Percentiles rank a stretch among this genome's conserved stretches.
Evolutionary conservation across 1,140 invertebrate species (phyloP).

Genomic region (Hycleus cichorii): DNA sequence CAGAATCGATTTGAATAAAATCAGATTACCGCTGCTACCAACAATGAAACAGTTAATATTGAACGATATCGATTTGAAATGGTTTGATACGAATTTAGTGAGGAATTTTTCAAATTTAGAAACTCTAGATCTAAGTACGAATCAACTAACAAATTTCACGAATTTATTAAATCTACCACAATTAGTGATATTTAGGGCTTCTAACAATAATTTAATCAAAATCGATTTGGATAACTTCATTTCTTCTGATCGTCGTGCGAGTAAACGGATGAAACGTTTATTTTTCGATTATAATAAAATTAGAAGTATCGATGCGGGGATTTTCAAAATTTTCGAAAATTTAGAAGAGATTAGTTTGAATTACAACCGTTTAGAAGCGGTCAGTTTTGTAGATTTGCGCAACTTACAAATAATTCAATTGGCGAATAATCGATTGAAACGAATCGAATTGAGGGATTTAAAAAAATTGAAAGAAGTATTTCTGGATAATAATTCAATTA

Average conservation of each 20-base stretch:
- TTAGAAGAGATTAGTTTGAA: not conserved
- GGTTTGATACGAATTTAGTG: too few species aligned
- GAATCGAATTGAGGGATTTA: constrained; percentile 18
- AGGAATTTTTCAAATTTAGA: too few species aligned
- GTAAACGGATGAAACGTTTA: too few species aligned
- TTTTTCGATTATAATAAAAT: not conserved
- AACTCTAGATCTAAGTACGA: too few species aligned
- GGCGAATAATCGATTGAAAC: constrained; percentile 20
- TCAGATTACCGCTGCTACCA: too few species aligned
- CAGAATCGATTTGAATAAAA: too few species aligned
- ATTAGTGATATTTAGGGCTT: constrained; percentile 4
- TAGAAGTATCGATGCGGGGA: not conserved
- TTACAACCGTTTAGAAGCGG: not conserved
- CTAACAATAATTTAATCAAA: too few species aligned
- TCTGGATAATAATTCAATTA: not conserved
- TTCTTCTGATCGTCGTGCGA: too few species aligned
- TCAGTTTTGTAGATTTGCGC: constrained; percentile 18
- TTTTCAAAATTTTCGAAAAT: not conserved
- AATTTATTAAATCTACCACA: constrained; percentile 18
- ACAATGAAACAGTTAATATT: too few species aligned
- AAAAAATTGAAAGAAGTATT: constrained; percentile 8
- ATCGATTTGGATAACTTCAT: too few species aligned
- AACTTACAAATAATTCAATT: constrained; percentile 26
- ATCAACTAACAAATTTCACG: constrained; percentile 4
- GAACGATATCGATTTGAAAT: too few species aligned